A percentile compares a stretch with the other conserved stretches of the same genome.
These are phyloP conservation scores for Sitta europaea DNA, from an alignment of 2,113 vertebrate species.

Conservation along the genomic window DNA sequence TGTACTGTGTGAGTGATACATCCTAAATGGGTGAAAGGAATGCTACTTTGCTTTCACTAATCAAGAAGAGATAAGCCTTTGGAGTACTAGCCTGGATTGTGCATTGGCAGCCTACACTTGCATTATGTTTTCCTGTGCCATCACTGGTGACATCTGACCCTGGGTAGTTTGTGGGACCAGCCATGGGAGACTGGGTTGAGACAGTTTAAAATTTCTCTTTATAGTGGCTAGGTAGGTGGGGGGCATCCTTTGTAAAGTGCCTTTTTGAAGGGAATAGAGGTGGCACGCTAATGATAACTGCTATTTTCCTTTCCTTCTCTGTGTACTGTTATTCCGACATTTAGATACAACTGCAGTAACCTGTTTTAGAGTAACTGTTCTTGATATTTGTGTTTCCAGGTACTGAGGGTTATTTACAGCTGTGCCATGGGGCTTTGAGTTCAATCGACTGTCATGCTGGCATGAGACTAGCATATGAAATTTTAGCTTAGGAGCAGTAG, in stretches of 20 bases:
- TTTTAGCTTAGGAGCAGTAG: not conserved
- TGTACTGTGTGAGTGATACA: not conserved
- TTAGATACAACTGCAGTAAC: not conserved
- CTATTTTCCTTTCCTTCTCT: not conserved
- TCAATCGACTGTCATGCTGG: not conserved
- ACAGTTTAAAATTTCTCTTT: not conserved
- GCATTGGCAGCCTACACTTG: not conserved
- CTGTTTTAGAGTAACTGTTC: not conserved
- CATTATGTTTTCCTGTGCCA: accelerated
- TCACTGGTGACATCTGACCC: too few relatives aligned
- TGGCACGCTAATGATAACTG: accelerated
- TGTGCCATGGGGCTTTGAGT: not conserved
- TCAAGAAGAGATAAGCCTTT: accelerated
- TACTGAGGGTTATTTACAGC: not conserved
- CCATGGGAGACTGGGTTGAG: not conserved
- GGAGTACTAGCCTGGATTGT: not conserved
- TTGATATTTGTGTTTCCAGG: not conserved
- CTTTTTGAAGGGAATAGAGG: not conserved
- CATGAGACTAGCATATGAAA: not conserved
- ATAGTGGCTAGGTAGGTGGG: too few relatives aligned
- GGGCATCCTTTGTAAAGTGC: not conserved
- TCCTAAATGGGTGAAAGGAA: not conserved
- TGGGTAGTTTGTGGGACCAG: not conserved
- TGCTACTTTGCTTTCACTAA: accelerated
- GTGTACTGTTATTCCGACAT: not conserved